Percentiles rank a stretch among this genome's conserved stretches.
phyloP scores from a whole-genome alignment of 2,888 invertebrate species.

The Crioceris asparagi region DNA sequence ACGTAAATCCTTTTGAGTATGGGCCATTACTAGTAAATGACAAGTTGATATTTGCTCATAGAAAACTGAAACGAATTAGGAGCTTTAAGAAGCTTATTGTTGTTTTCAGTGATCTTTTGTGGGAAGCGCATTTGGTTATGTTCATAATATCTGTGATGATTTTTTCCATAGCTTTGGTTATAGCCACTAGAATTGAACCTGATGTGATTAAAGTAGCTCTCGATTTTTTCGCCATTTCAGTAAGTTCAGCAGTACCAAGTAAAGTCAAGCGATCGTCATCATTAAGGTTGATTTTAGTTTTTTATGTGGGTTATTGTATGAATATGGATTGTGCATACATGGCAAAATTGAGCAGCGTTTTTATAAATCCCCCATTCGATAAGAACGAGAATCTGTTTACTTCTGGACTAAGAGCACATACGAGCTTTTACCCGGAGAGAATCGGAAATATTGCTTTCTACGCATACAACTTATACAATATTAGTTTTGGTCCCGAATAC shows the following conservation, averaged over 20 bases:
- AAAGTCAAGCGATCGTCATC: conserved; percentile 6
- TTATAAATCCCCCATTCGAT: conserved; percentile 13
- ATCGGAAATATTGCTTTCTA: no score
- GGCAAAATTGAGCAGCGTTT: conserved; percentile 21
- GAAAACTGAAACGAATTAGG: conserved; percentile 12
- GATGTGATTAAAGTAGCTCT: no score
- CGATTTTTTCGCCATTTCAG: no score
- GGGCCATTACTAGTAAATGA: conserved; percentile 18
- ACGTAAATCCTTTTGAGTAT: conserved; percentile 14
- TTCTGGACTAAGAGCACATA: background rate
- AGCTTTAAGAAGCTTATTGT: conserved; percentile 15
- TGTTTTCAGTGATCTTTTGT: conserved; percentile 13
- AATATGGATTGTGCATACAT: conserved; percentile 18
- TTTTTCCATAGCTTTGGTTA: no score
- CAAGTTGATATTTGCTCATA: conserved; percentile 7
- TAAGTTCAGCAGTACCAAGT: no score
- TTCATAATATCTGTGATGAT: no score
- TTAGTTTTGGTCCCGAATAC: no score
- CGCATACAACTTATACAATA: no score
- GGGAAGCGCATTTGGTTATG: conserved; percentile 9
- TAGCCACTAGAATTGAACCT: no score
- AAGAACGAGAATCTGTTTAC: background rate
- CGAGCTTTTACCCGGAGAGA: conserved; percentile 8
- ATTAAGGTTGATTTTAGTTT: conserved; percentile 14
- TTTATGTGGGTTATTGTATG: conserved; percentile 15